phyloP scores from a whole-genome alignment of 2,113 vertebrate species.

The Saimiri boliviensis region DNA sequence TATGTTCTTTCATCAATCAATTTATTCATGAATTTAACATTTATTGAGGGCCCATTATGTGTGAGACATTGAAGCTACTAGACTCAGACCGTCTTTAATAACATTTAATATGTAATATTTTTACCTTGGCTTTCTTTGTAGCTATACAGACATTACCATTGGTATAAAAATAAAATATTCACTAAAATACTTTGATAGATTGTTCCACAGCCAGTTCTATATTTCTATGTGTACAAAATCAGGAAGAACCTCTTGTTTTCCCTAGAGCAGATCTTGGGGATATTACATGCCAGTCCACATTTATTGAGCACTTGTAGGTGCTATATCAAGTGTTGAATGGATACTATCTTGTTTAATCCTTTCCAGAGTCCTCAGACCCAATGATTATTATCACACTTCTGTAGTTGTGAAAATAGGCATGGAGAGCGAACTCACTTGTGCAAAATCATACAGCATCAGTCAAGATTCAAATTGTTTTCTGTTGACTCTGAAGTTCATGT shows the following conservation, averaged over 20 bases:
- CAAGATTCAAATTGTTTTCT: neutral
- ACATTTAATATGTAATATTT: neutral
- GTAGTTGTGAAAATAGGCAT: neutral
- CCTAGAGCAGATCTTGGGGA: neutral
- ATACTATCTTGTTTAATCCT: neutral
- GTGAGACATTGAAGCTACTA: neutral
- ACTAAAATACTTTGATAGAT: neutral
- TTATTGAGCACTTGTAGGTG: neutral
- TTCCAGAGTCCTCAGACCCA: neutral
- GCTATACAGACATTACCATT: neutral
- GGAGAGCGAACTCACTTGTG: neutral
- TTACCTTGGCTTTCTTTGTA: neutral
- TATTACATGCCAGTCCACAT: neutral
- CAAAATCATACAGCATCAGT: neutral
- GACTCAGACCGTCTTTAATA: neutral
- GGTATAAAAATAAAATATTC: slow-evolving; percentile 7
- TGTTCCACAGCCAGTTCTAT: neutral
- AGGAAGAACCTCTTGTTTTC: neutral
- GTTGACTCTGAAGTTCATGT: neutral
- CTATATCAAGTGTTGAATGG: neutral
- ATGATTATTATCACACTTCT: neutral
- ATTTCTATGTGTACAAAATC: neutral
- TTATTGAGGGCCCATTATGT: neutral
- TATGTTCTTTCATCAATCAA: neutral
- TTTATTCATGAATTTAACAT: neutral